Conservation (phyloP, 2,113 vertebrate genomes). For the Gavialis gangeticus region DNA sequence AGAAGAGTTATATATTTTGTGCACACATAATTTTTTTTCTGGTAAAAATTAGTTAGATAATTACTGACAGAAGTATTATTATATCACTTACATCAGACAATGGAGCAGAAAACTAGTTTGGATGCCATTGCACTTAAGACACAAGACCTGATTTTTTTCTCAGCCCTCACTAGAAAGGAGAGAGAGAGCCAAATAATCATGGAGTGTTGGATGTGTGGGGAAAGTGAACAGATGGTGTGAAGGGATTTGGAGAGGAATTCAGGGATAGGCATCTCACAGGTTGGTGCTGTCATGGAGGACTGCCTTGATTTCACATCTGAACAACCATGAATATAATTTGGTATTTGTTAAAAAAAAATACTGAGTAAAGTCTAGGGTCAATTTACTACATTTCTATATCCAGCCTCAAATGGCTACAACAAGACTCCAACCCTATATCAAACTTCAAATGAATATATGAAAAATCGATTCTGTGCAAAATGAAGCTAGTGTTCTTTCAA, state of each 20-base stretch:
- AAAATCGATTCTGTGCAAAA: neutral
- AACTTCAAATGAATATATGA: neutral
- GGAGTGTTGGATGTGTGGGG: neutral
- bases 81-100: neutral
- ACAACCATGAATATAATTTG: accelerated
- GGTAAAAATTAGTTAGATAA: neutral
- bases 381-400: neutral
- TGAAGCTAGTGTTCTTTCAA: accelerated
- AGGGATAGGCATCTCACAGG: accelerated
- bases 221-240: accelerated
- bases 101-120: neutral
- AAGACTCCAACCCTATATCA: neutral
- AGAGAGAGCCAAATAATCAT: neutral
- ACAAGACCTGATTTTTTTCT: neutral
- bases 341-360: neutral
- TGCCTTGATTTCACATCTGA: neutral
- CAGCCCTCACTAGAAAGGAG: neutral
- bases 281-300: neutral
- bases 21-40: neutral
- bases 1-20: neutral
- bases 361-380: accelerated
- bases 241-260: neutral
- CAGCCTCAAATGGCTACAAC: accelerated
- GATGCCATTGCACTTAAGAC: neutral
- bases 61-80: neutral